Evolutionary conservation across 2,113 vertebrate species (phyloP), one percentile per base, ranked within the genome.

Genomic region (Myotis brandtii): DNA sequence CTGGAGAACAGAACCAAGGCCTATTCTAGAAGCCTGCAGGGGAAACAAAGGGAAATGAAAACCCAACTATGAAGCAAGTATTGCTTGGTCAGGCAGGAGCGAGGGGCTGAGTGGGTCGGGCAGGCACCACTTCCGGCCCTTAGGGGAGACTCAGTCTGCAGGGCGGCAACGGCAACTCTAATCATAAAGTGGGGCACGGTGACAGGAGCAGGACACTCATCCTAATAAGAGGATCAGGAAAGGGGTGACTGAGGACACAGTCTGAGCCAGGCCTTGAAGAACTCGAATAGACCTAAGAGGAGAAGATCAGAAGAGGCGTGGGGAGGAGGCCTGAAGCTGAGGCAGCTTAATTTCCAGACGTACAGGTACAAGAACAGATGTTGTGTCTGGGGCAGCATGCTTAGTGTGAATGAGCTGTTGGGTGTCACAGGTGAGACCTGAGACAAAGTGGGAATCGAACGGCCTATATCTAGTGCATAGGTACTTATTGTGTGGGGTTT

Each of bases 91-190:
- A 16, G 46, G 54, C 25, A 25, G 12, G 5, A 10, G 50, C 52
- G 6, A 23, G 72, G 2, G 0, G n/a, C n/a, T 10, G 1, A 64
- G 46, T 1, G 20, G 59, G 3, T 5, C 0, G 5, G 34, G 46
- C 0, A 6, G 72, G 13, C 18, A 0, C 10, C 40, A 20, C 34
- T 50, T 67, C 59, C 4, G 6, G 23, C 5, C 80, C 0, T 70
- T 32, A 2, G 12, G 70, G 34, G 46, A 30, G 43, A 34, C 8
- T 2, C 20, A 5, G 21, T 48, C 43, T 16, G 50, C 67, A 54
- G n/a, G 69, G 27, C 54, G 54, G 46, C 27, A 46, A 72, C 0
- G 2, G 27, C 21, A 4, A 3, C 50, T 69, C 37, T 7, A 13
- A 40, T 10, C 50, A 23, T 5, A 17, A 13, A 7, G 34, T 43